Base-by-base conservation (phyloP, 2,113 vertebrate genomes). In the Gymnobelideus leadbeateri region DNA sequence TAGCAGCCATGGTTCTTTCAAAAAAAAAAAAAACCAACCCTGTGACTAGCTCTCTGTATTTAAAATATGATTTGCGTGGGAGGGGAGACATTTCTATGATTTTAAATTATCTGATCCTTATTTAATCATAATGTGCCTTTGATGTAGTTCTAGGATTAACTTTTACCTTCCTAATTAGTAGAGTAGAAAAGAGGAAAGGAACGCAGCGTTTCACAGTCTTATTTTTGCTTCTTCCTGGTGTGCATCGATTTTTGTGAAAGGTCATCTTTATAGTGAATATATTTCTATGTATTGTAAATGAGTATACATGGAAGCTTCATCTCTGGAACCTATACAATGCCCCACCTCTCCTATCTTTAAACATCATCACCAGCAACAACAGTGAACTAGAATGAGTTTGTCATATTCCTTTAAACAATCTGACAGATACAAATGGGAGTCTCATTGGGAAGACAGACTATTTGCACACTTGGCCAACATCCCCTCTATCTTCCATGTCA, bases 71-170 rank as follows among this genome's bases (percentile, higher is more conserved):
- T 43, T 43, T 84, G 16, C 2, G 16, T 43, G n/a, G 68, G 54
- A 51, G 91, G 10, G 51, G 49, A 26, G 91, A 46, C 28, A 50
- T 51, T 21, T 43, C 84, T 50, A 46, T n/a, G 5, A n/a, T 43
- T 84, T n/a, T 77, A 91, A 91, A 53, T 46, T 68, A 54, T 21
- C 46, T 50, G 68, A 92, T 12, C 89, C 46, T 54, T 50, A 50
- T 91, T 94, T 31, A 52, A 55, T 51, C 47, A 21, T 31, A 68
- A 37, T 55, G 92, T 94, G 26, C 91, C 68, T 89, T 55, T 55
- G 91, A 89, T n/a, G 84, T 2, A 91, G 19, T 57, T 57, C 16
- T 37, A 94, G 25, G 84, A 61, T 89, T 57, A 50, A 89, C 77
- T 21, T 90, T 90, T 9, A 37, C 84, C 68, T 95, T 12, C 52